These are phyloP conservation scores for Melanophora roralis DNA, from an alignment of 2,888 invertebrate species.

Conservation along the genomic window DNA sequence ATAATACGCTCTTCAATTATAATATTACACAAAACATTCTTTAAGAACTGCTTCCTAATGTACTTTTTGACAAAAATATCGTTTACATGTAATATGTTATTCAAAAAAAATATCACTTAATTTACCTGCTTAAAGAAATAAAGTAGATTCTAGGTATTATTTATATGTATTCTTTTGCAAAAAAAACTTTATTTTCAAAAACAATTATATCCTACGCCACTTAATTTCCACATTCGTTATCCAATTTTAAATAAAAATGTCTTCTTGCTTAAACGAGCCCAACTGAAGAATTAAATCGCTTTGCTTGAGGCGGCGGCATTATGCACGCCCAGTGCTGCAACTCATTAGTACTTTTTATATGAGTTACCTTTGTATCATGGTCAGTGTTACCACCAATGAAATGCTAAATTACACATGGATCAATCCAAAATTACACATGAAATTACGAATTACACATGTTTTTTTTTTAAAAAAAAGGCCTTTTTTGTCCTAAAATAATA, in stretches of 20 bases:
- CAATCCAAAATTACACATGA: too few relatives aligned
- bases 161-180: slow-evolving; percentile 21
- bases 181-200: slow-evolving; percentile 32
- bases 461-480: too few relatives aligned
- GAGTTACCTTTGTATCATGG: slow-evolving; percentile 14
- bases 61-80: slow-evolving; percentile 40
- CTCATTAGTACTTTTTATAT: background rate
- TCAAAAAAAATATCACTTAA: slow-evolving; percentile 21
- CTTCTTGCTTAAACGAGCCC: slow-evolving; percentile 64
- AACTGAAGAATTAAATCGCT: slow-evolving; percentile 64
- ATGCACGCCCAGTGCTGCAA: slow-evolving; percentile 50
- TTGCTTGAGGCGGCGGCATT: slow-evolving; percentile 55
- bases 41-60: background rate
- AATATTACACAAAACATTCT: too few relatives aligned
- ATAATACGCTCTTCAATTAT: too few relatives aligned
- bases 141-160: slow-evolving; percentile 9
- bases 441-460: too few relatives aligned
- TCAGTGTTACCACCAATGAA: too few relatives aligned
- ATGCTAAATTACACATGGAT: too few relatives aligned
- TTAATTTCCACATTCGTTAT: slow-evolving; percentile 55
- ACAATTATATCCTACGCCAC: slow-evolving; percentile 32
- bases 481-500: too few relatives aligned
- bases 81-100: background rate
- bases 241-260: slow-evolving; percentile 64
- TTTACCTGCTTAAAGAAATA: slow-evolving; percentile 48